A percentile compares a stretch with the other conserved stretches of the same genome.
Evolutionary conservation across 2,797 vertebrate species (phyloP).

Genomic region (Mycteria americana): DNA sequence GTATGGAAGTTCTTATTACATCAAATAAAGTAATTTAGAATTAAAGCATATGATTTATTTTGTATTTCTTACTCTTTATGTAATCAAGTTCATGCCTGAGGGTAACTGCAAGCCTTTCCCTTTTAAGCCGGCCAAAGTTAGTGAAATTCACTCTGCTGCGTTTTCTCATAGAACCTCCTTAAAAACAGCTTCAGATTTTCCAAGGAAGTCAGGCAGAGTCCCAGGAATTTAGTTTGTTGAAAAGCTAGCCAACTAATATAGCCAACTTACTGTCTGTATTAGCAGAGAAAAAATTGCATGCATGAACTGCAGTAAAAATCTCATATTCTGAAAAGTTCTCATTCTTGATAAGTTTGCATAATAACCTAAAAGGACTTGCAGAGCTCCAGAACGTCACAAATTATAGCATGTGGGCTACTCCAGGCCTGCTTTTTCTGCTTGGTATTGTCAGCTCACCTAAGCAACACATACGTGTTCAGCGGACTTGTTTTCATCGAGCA

Average conservation of each 20-base stretch:
- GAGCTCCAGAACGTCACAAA: background rate
- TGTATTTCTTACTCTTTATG: slow-evolving; percentile 37
- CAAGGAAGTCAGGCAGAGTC: slow-evolving; percentile 24
- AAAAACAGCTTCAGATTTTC: slow-evolving; percentile 40
- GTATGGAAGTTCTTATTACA: slow-evolving; percentile 55
- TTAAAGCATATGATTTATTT: slow-evolving; percentile 63
- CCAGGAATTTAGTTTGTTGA: slow-evolving; percentile 28
- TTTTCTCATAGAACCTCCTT: slow-evolving; percentile 34
- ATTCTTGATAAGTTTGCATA: background rate
- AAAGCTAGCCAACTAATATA: background rate
- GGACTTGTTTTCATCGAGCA: background rate
- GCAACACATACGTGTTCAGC: background rate
- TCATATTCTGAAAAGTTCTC: slow-evolving; percentile 1
- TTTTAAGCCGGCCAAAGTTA: background rate
- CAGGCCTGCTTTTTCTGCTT: background rate
- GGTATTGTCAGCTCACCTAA: background rate
- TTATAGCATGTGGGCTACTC: background rate
- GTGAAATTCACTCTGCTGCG: background rate
- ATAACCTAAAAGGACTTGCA: background rate
- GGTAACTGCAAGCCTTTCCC: background rate
- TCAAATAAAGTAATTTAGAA: slow-evolving; percentile 54
- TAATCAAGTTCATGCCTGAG: slow-evolving; percentile 43
- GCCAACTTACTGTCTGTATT: background rate
- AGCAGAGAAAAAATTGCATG: background rate
- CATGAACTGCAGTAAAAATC: background rate